phyloP scores from a whole-genome alignment of 2,888 invertebrate genomes.

The Erebia epiphron region DNA sequence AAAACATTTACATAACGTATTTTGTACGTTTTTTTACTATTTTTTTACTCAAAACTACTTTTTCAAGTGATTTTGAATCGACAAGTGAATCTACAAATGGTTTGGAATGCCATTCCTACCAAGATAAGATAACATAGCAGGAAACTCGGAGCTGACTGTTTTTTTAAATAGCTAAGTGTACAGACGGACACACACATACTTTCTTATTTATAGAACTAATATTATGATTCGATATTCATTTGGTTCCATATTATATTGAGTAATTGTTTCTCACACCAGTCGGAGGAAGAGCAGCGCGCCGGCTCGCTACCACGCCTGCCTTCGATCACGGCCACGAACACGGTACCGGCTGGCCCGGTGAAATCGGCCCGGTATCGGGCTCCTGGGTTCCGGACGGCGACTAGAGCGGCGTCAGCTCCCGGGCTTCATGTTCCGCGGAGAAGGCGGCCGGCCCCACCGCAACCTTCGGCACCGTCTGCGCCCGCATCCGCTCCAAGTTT shows the following conservation, averaged over 20 bases:
- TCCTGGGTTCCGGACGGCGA: slow-evolving; percentile 90
- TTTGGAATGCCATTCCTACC: too few relatives aligned
- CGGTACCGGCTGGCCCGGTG: slow-evolving; percentile 85
- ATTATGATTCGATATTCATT: too few relatives aligned
- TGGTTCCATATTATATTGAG: background rate
- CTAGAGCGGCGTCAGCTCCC: slow-evolving; percentile 89
- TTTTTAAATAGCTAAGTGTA: too few relatives aligned
- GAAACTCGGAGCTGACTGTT: too few relatives aligned
- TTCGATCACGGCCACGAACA: slow-evolving; percentile 68
- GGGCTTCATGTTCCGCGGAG: slow-evolving; percentile 88
- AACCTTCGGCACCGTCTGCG: slow-evolving; percentile 69
- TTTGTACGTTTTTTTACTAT: too few relatives aligned
- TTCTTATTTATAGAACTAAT: too few relatives aligned
- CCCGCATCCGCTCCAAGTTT: slow-evolving; percentile 75
- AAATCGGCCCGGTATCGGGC: slow-evolving; percentile 94
- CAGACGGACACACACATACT: too few relatives aligned
- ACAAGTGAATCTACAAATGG: too few relatives aligned
- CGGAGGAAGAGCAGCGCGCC: slow-evolving; percentile 85
- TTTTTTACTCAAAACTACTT: too few relatives aligned
- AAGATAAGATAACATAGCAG: too few relatives aligned
- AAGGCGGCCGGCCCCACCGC: slow-evolving; percentile 70
- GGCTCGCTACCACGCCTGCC: slow-evolving; percentile 91
- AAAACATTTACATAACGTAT: too few relatives aligned
- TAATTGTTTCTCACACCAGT: slow-evolving; percentile 49
- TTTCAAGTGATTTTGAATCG: too few relatives aligned